Base-by-base conservation (phyloP, 2,888 invertebrate genomes). In the Noctua janthe region DNA sequence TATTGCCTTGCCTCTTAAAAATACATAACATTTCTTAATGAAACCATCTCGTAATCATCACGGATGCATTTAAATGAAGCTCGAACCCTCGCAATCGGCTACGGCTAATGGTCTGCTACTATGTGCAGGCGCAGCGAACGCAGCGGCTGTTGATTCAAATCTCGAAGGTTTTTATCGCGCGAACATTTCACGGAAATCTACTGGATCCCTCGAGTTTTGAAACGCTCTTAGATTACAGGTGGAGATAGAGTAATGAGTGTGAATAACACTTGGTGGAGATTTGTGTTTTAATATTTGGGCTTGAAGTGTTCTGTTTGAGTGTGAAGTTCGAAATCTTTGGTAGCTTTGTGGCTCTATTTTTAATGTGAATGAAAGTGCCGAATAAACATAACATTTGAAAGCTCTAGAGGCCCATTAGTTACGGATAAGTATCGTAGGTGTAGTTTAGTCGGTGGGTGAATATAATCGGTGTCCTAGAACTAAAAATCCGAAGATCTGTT, bases 121-220 rank as follows among this genome's bases (percentile, higher is more conserved):
- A 71, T 67, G 74, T 71, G 75, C 83, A 70, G 64, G 80, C 85
- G 72, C 89, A 85, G 67, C 81, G 80, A 86, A 82, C 76, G 78
- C 82, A 81, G 87, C 86, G 85, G 88, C 87, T 78, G 84, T 82
- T 83, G 87, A 85, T 90, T 91, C 85, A 86, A 87, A 91, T 90
- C 87, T 90, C 78, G 56, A 71, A 82, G 78, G 85, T 90, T 82
- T 91, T 91, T 90, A 90, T 89, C 89, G 76, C 86, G 76, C 74
- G 81, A 73, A 75, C 80, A 85, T 85, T 84, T 87, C 85, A 88
- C 83, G 87, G 89, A 88, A 90, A 87, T 89, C 83, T 85, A 85
- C 82, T 80, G 87, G 84, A 89, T 86, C 83, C 87, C 83, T 75
- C 29, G 62, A 82, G 73, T 80, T 85, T 85, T 81, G 71, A 77